A percentile compares a stretch with the other conserved stretches of the same genome.
Evolutionary conservation across 1,140 invertebrate genomes (phyloP).

Genomic region (Maconellicoccus hirsutus): DNA sequence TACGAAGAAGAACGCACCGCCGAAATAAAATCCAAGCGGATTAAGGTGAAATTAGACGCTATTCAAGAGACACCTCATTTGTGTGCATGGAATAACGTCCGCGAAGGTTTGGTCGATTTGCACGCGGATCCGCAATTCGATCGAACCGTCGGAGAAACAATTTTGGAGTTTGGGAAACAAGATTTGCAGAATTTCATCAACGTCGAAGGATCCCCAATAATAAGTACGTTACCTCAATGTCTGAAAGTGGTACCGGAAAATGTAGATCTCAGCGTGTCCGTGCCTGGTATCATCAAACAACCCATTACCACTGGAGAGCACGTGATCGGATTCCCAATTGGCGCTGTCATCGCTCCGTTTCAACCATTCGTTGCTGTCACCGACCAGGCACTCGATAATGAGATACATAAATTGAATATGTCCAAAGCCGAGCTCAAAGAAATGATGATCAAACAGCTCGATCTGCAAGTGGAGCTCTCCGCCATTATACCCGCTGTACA

Average conservation of each 20-base stretch:
- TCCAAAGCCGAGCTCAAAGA: background rate
- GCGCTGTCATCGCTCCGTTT: conserved; percentile 48
- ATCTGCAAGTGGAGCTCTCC: background rate
- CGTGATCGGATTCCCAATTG: conserved; percentile 45
- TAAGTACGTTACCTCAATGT: conserved; percentile 39
- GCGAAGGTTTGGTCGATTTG: conserved; percentile 26
- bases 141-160: conserved; percentile 12
- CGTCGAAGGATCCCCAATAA: background rate
- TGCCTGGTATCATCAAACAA: conserved; percentile 33
- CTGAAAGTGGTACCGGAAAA: conserved; percentile 39
- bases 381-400: conserved; percentile 36
- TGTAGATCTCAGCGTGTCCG: conserved; percentile 34
- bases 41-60: conserved; percentile 32
- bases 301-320: conserved; percentile 38
- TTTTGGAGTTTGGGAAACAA: conserved; percentile 29
- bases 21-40: conserved; percentile 33
- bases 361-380: conserved; percentile 42
- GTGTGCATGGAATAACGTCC: conserved; percentile 31
- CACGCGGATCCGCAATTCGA: conserved; percentile 9
- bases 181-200: conserved; percentile 3
- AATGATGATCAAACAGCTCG: background rate
- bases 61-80: conserved; percentile 27
- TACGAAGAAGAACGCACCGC: conserved; percentile 41
- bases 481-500: background rate
- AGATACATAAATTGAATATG: conserved; percentile 38